A percentile compares a stretch with the other conserved stretches of the same genome.
These are phyloP conservation scores for Tympanuchus pallidicinctus DNA, from an alignment of 2,113 vertebrate species.

Conservation along the genomic window DNA sequence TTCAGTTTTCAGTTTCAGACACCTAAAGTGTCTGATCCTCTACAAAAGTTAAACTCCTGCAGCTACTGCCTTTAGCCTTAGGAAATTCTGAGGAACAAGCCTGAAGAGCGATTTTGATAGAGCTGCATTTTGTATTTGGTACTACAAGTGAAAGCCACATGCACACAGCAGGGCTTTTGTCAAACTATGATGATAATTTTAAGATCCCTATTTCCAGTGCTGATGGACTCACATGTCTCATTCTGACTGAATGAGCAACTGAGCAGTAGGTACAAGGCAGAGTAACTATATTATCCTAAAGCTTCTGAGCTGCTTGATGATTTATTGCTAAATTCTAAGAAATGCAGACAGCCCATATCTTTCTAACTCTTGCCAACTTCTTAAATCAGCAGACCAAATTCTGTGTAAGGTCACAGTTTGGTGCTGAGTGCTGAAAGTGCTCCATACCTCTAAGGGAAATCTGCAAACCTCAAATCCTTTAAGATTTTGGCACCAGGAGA, in stretches of 20 bases:
- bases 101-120: neutral
- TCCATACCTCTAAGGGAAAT: neutral
- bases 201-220: neutral
- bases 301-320: neutral
- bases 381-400: neutral
- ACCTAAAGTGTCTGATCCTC: neutral
- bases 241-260: neutral
- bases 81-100: neutral
- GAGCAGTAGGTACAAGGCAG: neutral
- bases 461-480: neutral
- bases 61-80: neutral
- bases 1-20: neutral
- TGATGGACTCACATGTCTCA: neutral
- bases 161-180: neutral
- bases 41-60: neutral
- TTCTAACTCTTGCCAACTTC: neutral
- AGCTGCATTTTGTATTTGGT: neutral
- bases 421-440: neutral
- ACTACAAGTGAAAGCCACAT: neutral
- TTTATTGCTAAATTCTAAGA: slow-evolving; percentile 12
- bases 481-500: slow-evolving; percentile 12
- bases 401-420: neutral
- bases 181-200: neutral
- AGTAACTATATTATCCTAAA: neutral
- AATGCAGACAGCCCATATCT: neutral